phyloP scores from a whole-genome alignment of 2,888 invertebrate genomes.

The Seladonia tumulorum region DNA sequence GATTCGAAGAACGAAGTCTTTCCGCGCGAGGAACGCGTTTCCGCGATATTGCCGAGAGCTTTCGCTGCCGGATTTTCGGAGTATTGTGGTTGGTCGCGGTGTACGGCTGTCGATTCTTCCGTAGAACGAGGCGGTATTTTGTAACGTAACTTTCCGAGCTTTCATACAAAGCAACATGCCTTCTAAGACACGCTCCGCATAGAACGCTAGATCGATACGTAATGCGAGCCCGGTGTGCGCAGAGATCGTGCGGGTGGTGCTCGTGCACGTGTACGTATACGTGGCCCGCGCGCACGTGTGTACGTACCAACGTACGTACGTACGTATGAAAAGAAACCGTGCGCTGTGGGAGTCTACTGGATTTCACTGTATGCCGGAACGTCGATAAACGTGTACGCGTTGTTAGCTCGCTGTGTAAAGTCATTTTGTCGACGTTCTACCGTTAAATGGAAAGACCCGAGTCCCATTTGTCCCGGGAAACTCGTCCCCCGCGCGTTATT shows the following conservation, averaged over 20 bases:
- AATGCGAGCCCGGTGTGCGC: constrained; percentile 15
- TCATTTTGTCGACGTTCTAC: constrained; percentile 10
- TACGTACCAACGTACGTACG: neutral
- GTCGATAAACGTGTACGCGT: constrained; percentile 7
- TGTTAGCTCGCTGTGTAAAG: constrained; percentile 11
- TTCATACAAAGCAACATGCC: constrained; percentile 36
- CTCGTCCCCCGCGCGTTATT: neutral
- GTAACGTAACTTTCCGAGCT: constrained; percentile 32
- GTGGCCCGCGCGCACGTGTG: neutral
- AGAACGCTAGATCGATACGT: constrained; percentile 36
- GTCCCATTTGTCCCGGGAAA: neutral
- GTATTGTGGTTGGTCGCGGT: neutral
- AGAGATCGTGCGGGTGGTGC: constrained; percentile 9
- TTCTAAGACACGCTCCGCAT: constrained; percentile 17
- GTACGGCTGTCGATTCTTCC: neutral
- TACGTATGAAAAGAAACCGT: constrained; percentile 17
- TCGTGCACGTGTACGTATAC: too few species aligned
- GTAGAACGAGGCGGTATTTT: neutral
- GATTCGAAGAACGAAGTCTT: neutral
- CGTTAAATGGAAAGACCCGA: constrained; percentile 7
- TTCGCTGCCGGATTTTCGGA: neutral
- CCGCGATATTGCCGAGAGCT: neutral
- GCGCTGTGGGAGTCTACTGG: neutral
- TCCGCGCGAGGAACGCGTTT: neutral
- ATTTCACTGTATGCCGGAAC: neutral